Base-by-base conservation (phyloP, 1,140 invertebrate genomes). In the Lamellibrachia luymesi region DNA sequence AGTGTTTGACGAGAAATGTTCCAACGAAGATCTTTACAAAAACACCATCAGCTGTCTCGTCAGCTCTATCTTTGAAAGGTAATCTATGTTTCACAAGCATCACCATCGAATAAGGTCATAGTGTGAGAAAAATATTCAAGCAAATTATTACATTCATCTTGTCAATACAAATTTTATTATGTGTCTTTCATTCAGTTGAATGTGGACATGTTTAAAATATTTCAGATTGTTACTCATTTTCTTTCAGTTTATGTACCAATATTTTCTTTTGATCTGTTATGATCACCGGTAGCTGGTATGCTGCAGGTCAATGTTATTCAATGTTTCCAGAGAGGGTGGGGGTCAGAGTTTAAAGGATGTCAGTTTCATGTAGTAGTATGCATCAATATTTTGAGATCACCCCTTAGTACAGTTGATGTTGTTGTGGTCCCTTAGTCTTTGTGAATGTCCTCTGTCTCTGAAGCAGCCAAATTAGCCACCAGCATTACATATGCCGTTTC, bases 1-100 rank as follows among this genome's bases (percentile, higher is more conserved):
- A 93, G 96, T 96, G 25, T 96, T 96, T 95, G 95, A 96, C 94
- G 95, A 96, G 50, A 93, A 90, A 17, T 95, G 95, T 93, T 93
- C 94, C 2, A 96, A 96, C 94, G 95, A 96, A 93, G 96, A 96
- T 95, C 95, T 96, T 0, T 96, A 96, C 93, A 94, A 95, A 25
- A 93, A 95, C 93, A 95, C 95, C 56, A 94, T 95, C 10, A 95
- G 95, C 93, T 96, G 95, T 64, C 94, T 96, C 1, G 95, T 96
- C 49, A 94, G 94, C 92, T 95, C 95, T 93, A 93, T 96, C 51
- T 96, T 96, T 95, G 94, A 95, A 93, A 95, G 95, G 96, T 96
- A 95, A 94, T 93, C 92, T 50, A 22, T 6, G 10, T 50, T 49
- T 50, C 92, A 10, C 50, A 13, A 52, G 27, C 5, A 38, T 80